Base-by-base conservation (phyloP, 64 coral and sea anemone genomes). In the Actinia tenebrosa region DNA sequence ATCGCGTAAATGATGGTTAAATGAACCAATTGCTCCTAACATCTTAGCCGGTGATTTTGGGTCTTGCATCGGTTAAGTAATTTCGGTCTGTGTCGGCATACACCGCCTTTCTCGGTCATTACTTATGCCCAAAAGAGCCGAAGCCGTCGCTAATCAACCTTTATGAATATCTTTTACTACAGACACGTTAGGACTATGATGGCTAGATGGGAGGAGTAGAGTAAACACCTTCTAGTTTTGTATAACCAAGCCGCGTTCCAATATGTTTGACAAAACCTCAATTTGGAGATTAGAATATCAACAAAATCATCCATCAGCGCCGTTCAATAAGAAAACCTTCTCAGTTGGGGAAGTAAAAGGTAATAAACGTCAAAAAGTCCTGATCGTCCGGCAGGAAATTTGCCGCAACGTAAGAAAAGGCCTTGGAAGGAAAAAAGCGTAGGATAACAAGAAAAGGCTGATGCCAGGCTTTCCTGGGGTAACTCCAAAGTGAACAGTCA, bases 121-220 rank as follows among this genome's bases (percentile, higher is more conserved):
- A 81, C 11, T 81, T 81, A 81, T 81, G 79, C 79, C 79, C 79
- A 81, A 81, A 81, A 81, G 79, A 81, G 79, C 79, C 79, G 79
- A 81, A 81, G 7, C 44, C 22, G 27, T 50, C 79, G 79, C 79
- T 81, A 81, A 81, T 81, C 43, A 81, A 81, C 45, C 15, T 25
- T 81, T 81, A 81, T 81, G 79, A 81, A 81, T 81, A 44, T 53
- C 19, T 81, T 81, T 75, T 27, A 75, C 23, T 30, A 25, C 14
- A 75, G 69, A 75, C 69, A 75, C 79, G 79, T 20, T 81, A 53
- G 20, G 19, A 50, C 45, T 53, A 16, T n/a, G 79, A 50, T 81
- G 79, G 79, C 50, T 45, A 50, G n/a, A n/a, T 50, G 50, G 79
- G 79, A 81, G 79, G 79, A 81, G 79, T 53, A 81, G 16, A 17